A percentile compares a stretch with the other conserved stretches of the same genome.
Conservation (phyloP, 2,797 vertebrate genomes). For the Danio aesculapii region DNA sequence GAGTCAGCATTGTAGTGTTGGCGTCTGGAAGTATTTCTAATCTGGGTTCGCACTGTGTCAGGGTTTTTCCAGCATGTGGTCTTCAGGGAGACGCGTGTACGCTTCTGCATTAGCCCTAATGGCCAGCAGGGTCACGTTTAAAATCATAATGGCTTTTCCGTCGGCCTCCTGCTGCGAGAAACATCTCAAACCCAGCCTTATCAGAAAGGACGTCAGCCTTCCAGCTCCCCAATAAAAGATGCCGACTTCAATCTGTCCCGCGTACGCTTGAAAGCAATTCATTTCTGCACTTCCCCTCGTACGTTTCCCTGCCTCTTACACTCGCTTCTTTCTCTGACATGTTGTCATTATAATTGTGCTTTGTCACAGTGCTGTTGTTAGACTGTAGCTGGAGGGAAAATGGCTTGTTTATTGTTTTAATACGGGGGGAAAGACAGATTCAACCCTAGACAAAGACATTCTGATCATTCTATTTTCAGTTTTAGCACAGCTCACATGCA, state of each 20-base stretch:
- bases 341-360: conserved; percentile 41
- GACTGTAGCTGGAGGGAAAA: conserved; percentile 9
- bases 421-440: background rate
- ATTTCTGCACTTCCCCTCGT: background rate
- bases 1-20: conserved; percentile 29
- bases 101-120: conserved; percentile 65
- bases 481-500: background rate
- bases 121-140: conserved; percentile 64
- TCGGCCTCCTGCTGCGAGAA: conserved; percentile 44
- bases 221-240: conserved; percentile 59
- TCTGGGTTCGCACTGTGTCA: conserved; percentile 25
- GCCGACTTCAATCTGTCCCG: conserved; percentile 22
- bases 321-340: conserved; percentile 14
- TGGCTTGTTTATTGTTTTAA: conserved; percentile 28
- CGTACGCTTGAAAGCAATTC: conserved; percentile 16
- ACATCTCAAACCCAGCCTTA: conserved; percentile 28
- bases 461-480: conserved; percentile 2
- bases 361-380: conserved; percentile 23
- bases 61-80: conserved; percentile 33
- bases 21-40: conserved; percentile 12
- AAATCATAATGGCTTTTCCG: conserved; percentile 70
- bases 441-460: background rate
- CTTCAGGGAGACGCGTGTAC: background rate
- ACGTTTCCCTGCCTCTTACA: background rate
- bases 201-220: conserved; percentile 53